A percentile compares a stretch with the other conserved stretches of the same genome.
Evolutionary conservation across 2,888 invertebrate species (phyloP).

Genomic region (Stenotaenia linearis): DNA sequence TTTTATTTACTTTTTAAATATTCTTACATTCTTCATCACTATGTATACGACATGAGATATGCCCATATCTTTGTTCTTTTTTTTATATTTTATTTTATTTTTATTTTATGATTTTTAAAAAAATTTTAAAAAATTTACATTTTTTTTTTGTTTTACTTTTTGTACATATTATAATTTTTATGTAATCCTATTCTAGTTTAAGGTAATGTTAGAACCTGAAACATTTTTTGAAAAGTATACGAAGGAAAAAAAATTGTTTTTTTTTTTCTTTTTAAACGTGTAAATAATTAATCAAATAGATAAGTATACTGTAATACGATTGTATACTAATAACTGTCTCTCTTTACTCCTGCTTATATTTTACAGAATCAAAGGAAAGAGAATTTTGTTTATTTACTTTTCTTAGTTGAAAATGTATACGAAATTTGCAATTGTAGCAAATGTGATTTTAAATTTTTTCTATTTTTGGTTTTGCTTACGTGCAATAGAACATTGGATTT

Average conservation of each 20-base stretch:
- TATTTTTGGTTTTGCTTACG: neutral
- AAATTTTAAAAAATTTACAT: too few relatives aligned
- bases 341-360: neutral
- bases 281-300: neutral
- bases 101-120: neutral
- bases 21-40: neutral
- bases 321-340: slow-evolving; percentile 19
- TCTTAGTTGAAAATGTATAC: neutral
- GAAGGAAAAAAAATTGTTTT: neutral
- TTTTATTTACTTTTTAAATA: neutral
- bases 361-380: neutral
- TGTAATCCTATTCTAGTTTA: neutral
- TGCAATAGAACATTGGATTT: too few relatives aligned
- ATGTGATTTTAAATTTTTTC: neutral
- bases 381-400: neutral
- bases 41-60: neutral
- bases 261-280: neutral
- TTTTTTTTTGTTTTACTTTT: too few relatives aligned
- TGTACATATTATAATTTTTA: too few relatives aligned
- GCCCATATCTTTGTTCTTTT: neutral
- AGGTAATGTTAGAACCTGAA: neutral
- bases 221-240: neutral
- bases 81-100: neutral
- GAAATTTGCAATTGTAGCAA: neutral
- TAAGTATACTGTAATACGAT: slow-evolving; percentile 8